Evolutionary conservation across 1,140 invertebrate species (phyloP).

Genomic region (Epicauta chinensis): DNA sequence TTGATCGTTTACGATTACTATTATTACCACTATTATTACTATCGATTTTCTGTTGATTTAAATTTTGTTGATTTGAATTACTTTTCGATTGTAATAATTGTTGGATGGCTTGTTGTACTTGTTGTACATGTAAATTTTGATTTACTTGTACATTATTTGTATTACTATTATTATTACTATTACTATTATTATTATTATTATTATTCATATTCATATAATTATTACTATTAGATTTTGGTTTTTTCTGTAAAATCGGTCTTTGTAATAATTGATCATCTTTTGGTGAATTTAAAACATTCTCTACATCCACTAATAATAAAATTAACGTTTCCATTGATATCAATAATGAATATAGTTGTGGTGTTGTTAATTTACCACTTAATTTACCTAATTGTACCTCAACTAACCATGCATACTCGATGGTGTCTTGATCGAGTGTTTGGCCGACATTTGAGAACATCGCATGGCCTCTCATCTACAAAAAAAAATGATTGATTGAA

Average conservation of each 20-base stretch:
- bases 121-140: constrained; percentile 24
- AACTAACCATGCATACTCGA: constrained; percentile 94
- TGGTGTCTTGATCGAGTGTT: constrained; percentile 83
- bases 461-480: constrained; percentile 82
- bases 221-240: background rate
- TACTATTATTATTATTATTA: background rate
- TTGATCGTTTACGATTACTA: background rate
- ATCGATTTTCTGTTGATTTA: constrained; percentile 5
- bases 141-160: background rate
- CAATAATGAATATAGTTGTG: constrained; percentile 79
- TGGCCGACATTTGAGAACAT: constrained; percentile 94
- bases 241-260: constrained; percentile 29
- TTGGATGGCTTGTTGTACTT: constrained; percentile 36
- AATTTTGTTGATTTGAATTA: constrained; percentile 12
- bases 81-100: constrained; percentile 33
- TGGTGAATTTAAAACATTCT: constrained; percentile 80
- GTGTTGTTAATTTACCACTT: constrained; percentile 69
- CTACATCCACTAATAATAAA: constrained; percentile 76
- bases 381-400: constrained; percentile 78
- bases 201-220: too few species aligned
- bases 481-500: constrained; percentile 7
- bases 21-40: background rate
- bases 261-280: constrained; percentile 30
- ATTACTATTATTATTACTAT: background rate
- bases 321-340: constrained; percentile 85